These are phyloP conservation scores for Monarcha castaneiventris DNA, from an alignment of 2,113 vertebrate genomes.

Conservation along the genomic window DNA sequence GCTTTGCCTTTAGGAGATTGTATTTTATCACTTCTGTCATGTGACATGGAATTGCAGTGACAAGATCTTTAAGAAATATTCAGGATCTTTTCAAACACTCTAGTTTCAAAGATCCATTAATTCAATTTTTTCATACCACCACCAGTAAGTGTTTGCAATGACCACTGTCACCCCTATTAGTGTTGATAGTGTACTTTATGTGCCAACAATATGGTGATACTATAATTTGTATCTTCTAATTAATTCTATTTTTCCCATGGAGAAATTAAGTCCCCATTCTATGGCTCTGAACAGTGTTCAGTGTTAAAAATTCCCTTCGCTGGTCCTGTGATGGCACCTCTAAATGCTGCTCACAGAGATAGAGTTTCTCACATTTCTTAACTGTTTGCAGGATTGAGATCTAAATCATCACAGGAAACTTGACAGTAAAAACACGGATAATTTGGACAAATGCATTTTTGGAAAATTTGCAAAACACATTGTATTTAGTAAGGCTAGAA, in stretches of 20 bases:
- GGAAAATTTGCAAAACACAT: not conserved
- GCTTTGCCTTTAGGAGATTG: not conserved
- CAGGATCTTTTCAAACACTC: constrained; percentile 1
- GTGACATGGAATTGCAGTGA: constrained; percentile 23
- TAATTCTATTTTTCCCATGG: not conserved
- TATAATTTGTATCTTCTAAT: not conserved
- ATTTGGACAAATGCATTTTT: not conserved
- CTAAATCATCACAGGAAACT: not conserved
- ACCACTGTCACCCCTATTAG: not conserved
- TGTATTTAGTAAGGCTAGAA: not conserved
- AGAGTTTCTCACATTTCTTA: not conserved
- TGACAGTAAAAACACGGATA: not conserved
- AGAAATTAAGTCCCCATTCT: not conserved
- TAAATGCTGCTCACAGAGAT: not conserved
- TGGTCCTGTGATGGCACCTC: not conserved
- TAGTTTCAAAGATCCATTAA: not conserved
- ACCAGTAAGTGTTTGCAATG: not conserved
- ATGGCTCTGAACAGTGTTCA: not conserved
- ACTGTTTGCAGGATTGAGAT: not conserved
- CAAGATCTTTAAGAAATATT: not conserved
- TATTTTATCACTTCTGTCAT: not conserved
- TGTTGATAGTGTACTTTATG: not conserved
- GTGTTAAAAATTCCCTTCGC: not conserved
- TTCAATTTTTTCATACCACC: not conserved
- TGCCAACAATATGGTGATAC: not conserved